Base-by-base conservation (phyloP, 2,888 invertebrate species). In the Epicampocera succincta region DNA sequence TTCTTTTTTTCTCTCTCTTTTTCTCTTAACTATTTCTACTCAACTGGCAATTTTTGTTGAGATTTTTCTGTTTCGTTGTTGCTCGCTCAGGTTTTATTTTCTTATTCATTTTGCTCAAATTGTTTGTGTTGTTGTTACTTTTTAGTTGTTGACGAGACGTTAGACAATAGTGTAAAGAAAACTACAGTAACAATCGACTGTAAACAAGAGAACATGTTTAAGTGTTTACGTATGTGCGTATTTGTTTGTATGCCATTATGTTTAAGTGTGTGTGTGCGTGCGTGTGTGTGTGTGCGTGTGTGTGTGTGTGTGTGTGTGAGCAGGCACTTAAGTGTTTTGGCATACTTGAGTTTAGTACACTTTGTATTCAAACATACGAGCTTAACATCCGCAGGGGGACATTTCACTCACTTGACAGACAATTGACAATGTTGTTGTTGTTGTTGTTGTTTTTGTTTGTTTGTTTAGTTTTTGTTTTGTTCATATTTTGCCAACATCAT, bases 401-500 rank as follows among this genome's bases (percentile, higher is more conserved):
- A 73, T 80, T 80, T 75, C 66, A 73, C 48, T 61, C 72, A 77
- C 81, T 81, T 77, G 81, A 77, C 72, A 76, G 72, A 81, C 77
- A 71, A 75, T 80, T 71, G 80, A 71, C 52, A 76, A 72, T 66
- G 58, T 66, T 61, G 38, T 61, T 61, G 9, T 48, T 58, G 0
- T 44, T 17, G 3, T 33, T 33, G 3, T 33, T 33, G 9, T 33
- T 29, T 29, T 29, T 29, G 29, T 29, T 29, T 29, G 29, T 29
- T 29, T 29, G 3, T 25, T n/a, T 50, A n/a, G 13, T 33, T 29
- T 63, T 21, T 21, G 19, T 25, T 58, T 71, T 63, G 9, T 46
- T 50, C 33, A 44, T 9, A 66, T 17, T 25, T 74, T 72, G 8
- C 48, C 42, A 63, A 65, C 9, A 29, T 29, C 9, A 25, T 25